Percentiles rank a stretch among this genome's conserved stretches.
phyloP scores from a whole-genome alignment of 1,140 invertebrate species.

The Drosophila oshimai region DNA sequence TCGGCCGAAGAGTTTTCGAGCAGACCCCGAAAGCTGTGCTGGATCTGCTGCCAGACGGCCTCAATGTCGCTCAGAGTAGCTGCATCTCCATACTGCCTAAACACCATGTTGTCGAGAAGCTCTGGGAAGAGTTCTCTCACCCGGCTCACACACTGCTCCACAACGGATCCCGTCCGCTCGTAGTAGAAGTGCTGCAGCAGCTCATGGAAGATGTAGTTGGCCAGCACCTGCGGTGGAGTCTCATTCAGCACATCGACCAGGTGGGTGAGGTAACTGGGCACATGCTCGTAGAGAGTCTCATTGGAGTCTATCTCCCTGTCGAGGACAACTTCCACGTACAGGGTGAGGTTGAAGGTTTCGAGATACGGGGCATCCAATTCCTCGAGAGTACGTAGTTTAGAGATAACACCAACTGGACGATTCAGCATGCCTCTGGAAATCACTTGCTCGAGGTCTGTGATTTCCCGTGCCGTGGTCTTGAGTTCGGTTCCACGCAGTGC shows the following conservation, averaged over 20 bases:
- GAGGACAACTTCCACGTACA: conserved; percentile 49
- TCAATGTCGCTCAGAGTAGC: conserved; percentile 46
- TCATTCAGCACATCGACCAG: conserved; percentile 18
- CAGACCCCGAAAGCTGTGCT: conserved; percentile 35
- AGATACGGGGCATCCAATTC: conserved; percentile 32
- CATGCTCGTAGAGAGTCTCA: conserved; percentile 56
- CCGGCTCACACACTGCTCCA: conserved; percentile 45
- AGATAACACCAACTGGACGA: conserved; percentile 28
- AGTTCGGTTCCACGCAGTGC: conserved; percentile 25
- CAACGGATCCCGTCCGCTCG: conserved; percentile 13
- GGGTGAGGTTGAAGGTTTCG: conserved; percentile 37
- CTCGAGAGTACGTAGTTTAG: conserved; percentile 11
- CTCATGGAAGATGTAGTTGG: conserved; percentile 65
- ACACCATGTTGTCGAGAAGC: conserved; percentile 58
- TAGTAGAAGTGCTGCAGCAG: conserved; percentile 56
- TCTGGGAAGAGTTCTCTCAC: conserved; percentile 47
- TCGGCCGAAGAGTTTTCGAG: conserved; percentile 31
- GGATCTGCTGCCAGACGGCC: conserved; percentile 52
- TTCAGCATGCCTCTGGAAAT: conserved; percentile 36
- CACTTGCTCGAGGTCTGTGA: conserved; percentile 41
- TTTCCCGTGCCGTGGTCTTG: conserved; percentile 23
- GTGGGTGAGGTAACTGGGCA: conserved; percentile 46
- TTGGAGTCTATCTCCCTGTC: conserved; percentile 31
- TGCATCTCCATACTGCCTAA: conserved; percentile 35
- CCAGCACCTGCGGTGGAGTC: conserved; percentile 23